Evolutionary conservation across 2,797 vertebrate species (phyloP).

Genomic region (Champsocephalus gunnari): DNA sequence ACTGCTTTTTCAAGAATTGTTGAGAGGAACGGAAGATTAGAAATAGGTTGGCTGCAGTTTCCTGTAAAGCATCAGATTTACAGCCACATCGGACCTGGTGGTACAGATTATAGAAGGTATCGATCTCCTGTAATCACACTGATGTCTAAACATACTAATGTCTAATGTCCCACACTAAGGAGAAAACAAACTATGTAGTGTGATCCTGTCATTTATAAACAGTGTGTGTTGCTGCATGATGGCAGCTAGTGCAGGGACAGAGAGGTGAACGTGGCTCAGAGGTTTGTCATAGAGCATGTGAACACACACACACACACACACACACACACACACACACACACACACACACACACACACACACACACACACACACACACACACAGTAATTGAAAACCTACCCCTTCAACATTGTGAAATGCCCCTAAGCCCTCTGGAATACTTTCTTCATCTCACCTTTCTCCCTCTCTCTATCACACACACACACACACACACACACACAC

Average conservation of each 20-base stretch:
- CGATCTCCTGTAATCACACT: slow-evolving; percentile 28
- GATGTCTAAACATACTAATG: slow-evolving; percentile 5
- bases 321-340: slow-evolving; percentile 46
- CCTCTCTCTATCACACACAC: background rate
- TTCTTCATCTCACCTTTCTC: slow-evolving; percentile 38
- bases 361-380: slow-evolving; percentile 14
- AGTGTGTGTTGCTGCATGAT: background rate
- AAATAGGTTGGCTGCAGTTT: background rate
- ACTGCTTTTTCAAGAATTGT: too few relatives aligned
- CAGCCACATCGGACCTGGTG: background rate
- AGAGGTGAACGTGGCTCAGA: slow-evolving; percentile 33
- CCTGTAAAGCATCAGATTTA: background rate
- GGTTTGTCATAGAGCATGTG: slow-evolving; percentile 18
- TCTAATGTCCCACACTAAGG: slow-evolving; percentile 7
- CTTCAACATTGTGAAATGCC: slow-evolving; percentile 67
- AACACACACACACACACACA: slow-evolving; percentile 42
- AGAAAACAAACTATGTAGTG: slow-evolving; percentile 19
- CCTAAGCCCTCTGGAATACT: slow-evolving; percentile 56
- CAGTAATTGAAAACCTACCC: slow-evolving; percentile 64
- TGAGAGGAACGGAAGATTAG: too few relatives aligned
- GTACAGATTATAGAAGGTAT: background rate
- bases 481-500: too few relatives aligned
- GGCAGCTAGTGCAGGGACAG: slow-evolving; percentile 6
- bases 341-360: slow-evolving; percentile 29
- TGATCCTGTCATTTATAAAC: slow-evolving; percentile 33